These are phyloP conservation scores for Schizaphis graminum DNA, from an alignment of 2,888 invertebrate genomes.

Conservation along the genomic window DNA sequence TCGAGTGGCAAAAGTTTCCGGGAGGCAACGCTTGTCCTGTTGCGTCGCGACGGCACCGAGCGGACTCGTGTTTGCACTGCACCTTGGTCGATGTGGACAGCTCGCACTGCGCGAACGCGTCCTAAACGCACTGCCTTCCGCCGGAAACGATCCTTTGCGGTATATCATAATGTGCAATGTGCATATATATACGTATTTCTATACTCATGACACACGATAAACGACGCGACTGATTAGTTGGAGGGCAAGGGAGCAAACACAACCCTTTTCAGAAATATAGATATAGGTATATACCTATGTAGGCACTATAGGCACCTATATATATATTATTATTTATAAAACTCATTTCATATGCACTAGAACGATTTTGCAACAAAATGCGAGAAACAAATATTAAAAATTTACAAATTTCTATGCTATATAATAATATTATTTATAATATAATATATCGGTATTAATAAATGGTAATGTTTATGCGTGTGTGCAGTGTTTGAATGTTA, in stretches of 20 bases:
- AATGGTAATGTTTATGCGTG: too few relatives aligned
- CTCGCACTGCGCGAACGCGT: not conserved
- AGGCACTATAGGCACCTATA: too few relatives aligned
- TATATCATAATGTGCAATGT: not conserved
- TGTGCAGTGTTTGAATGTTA: too few relatives aligned
- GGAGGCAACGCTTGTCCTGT: constrained; percentile 5
- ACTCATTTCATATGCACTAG: not conserved
- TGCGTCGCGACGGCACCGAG: not conserved
- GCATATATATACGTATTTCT: not conserved
- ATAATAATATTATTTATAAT: not conserved
- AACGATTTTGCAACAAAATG: not conserved
- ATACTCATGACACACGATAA: not conserved
- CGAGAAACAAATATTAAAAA: not conserved
- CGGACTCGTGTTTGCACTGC: not conserved
- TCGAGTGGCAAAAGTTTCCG: not conserved
- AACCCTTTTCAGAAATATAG: not conserved
- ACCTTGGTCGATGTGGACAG: constrained; percentile 4
- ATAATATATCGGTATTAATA: too few relatives aligned
- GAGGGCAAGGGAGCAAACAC: not conserved
- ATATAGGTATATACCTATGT: not conserved
- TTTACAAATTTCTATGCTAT: not conserved
- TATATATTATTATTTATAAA: not conserved
- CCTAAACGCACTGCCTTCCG: constrained; percentile 24
- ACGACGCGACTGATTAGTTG: not conserved
- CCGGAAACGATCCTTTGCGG: constrained; percentile 22